Evolutionary conservation across 2,797 vertebrate genomes (phyloP).

Genomic region (Bradypus variegatus): DNA sequence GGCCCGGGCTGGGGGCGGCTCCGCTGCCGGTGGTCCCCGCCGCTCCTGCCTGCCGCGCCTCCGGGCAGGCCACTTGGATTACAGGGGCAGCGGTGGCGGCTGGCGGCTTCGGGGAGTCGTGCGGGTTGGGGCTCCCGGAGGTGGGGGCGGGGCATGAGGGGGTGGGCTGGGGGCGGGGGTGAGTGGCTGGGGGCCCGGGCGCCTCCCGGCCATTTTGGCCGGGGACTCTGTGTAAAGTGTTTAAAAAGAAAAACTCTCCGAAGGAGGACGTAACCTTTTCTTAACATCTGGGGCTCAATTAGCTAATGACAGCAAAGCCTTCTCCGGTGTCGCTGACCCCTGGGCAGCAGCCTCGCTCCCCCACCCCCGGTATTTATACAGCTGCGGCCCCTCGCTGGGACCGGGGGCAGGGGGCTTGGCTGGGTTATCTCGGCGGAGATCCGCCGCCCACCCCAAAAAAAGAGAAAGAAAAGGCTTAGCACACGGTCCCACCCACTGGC

Average conservation of each 20-base stretch:
- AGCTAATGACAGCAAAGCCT: constrained; percentile 81
- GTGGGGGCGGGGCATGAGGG: neutral
- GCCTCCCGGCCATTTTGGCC: constrained; percentile 42
- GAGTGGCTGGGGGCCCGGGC: neutral
- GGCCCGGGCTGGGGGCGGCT: constrained; percentile 30
- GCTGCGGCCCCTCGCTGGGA: constrained; percentile 69
- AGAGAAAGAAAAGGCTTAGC: constrained; percentile 37
- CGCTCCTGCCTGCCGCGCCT: constrained; percentile 25
- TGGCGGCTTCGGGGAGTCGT: neutral
- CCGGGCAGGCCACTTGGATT: constrained; percentile 58
- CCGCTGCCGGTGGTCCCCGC: constrained; percentile 63
- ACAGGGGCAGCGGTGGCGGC: neutral
- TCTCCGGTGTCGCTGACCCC: constrained; percentile 77
- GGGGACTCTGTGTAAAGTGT: constrained; percentile 70
- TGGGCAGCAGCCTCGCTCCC: constrained; percentile 56
- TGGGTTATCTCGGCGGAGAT: constrained; percentile 75
- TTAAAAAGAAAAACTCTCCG: constrained; percentile 78
- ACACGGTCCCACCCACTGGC: neutral
- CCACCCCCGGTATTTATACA: constrained; percentile 74
- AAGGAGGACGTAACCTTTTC: constrained; percentile 82
- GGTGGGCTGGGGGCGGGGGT: too few species aligned
- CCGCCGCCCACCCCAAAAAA: constrained; percentile 57
- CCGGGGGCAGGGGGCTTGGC: constrained; percentile 63
- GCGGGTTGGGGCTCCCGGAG: neutral
- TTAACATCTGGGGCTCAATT: constrained; percentile 81